Evolutionary conservation across 92 coral and sea anemone species (phyloP), one percentile per base, ranked within the genome.

Genomic region (Epizoanthus stellaris): DNA sequence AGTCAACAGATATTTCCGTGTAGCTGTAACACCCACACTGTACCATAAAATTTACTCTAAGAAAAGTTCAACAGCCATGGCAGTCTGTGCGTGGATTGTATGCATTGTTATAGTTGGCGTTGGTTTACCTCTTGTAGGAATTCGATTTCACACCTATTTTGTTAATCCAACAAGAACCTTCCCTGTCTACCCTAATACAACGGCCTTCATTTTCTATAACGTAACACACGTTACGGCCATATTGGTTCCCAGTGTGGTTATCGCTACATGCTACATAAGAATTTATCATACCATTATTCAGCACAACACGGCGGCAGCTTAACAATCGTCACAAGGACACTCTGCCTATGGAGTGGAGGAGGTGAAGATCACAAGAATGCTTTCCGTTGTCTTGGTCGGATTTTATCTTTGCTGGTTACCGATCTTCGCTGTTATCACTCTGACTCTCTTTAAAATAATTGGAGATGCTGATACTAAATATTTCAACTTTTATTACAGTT

Each of bases 351-450:
- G 73, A 10, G 73, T 38, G 52, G 49, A 68, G 3, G 69, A 64
- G 30, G 69, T 39, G 13, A 64, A 30, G 30, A 64, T 64, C 21
- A 64, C 69, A 64, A 64, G n/a, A 38, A 11, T 25, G 12, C 43
- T 68, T 3, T 38, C 73, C 15, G 7, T 38, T 68, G 73, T 68
- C 11, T 40, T 68, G 49, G 20, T 68, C 11, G 49, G 45, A 6
- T 68, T 68, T 19, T 68, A 14, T 25, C 42, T 38, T 14, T 68
- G 73, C 30, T 68, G 73, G 73, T 4, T 68, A 43, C 73, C 73
- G 2, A 4, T 38, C 8, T 12, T 68, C 40, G 7, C 36, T 38
- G 42, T 20, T 7, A 68, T 6, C 47, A 68, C n/a, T 10, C 36
- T 68, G n/a, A 11, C 12, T 7, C 39, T 17, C 4, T n/a, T n/a